phyloP scores from a whole-genome alignment of 2,113 vertebrate species.

The Ariopsis seemanni region DNA sequence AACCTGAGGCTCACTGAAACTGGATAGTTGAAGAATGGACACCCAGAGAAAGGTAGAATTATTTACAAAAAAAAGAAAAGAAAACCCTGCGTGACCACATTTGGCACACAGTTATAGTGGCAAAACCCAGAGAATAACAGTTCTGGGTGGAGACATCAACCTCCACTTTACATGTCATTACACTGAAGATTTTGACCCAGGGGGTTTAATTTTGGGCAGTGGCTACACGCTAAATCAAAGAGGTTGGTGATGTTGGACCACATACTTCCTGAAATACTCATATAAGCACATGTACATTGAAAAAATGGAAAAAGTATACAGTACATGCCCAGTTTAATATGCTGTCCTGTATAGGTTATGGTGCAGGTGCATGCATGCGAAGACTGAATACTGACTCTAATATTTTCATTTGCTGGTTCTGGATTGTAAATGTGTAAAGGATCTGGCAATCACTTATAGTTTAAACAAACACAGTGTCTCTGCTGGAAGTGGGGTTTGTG shows the following conservation, averaged over 20 bases:
- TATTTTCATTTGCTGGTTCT: neutral
- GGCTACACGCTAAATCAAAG: slow-evolving; percentile 38
- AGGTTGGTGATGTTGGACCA: slow-evolving; percentile 26
- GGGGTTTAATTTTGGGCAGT: slow-evolving; percentile 31
- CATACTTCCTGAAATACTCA: slow-evolving; percentile 14
- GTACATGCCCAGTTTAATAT: neutral
- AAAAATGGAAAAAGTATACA: neutral
- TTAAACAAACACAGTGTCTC: neutral
- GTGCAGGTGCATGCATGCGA: slow-evolving; percentile 31
- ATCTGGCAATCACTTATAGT: neutral
- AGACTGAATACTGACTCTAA: neutral
- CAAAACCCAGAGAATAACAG: slow-evolving; percentile 48
- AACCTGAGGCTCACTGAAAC: neutral
- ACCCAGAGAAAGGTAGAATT: neutral
- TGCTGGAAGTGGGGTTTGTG: neutral
- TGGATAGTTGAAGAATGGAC: neutral
- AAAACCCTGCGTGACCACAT: slow-evolving; percentile 26
- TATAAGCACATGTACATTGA: neutral
- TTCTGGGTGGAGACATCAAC: slow-evolving; percentile 42
- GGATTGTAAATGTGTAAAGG: neutral
- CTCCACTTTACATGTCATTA: slow-evolving; percentile 33
- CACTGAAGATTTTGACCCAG: slow-evolving; percentile 26
- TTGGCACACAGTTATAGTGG: slow-evolving; percentile 27
- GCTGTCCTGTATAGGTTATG: neutral
- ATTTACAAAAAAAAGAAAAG: slow-evolving; percentile 28